Evolutionary conservation across 1,140 invertebrate species (phyloP).

Genomic region (Drosophila triauraria): DNA sequence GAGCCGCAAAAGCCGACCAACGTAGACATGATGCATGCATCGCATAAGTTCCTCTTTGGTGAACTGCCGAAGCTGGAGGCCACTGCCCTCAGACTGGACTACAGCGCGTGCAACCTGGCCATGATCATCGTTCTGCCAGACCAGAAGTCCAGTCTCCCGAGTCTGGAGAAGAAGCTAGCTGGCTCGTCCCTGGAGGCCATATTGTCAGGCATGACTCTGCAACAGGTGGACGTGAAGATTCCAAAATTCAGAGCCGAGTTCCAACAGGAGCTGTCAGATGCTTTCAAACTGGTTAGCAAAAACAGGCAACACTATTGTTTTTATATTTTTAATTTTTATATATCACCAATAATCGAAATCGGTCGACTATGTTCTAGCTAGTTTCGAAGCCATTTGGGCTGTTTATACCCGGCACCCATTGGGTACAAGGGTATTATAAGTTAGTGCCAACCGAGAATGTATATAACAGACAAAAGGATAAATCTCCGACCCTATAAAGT

Average conservation of each 20-base stretch:
- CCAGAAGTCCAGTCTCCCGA: conserved; percentile 85
- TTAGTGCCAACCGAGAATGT: too few species aligned
- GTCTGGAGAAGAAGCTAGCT: conserved; percentile 86
- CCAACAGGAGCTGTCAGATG: conserved; percentile 86
- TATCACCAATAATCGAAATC: too few species aligned
- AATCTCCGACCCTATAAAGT: too few species aligned
- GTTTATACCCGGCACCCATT: too few species aligned
- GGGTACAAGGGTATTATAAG: too few species aligned
- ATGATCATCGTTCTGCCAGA: conserved; percentile 88
- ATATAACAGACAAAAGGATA: too few species aligned
- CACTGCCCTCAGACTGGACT: conserved; percentile 83
- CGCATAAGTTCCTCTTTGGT: conserved; percentile 73
- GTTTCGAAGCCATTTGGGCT: too few species aligned
- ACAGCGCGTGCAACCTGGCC: conserved; percentile 85
- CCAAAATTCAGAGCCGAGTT: conserved; percentile 91
- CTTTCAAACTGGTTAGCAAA: conserved; percentile 73
- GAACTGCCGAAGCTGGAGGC: conserved; percentile 70
- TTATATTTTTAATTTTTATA: too few species aligned
- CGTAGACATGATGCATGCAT: conserved; percentile 85
- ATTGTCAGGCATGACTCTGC: conserved; percentile 28
- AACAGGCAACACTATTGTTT: too few species aligned
- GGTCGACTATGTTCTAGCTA: too few species aligned
- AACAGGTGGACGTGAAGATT: conserved; percentile 86
- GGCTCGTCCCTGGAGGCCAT: conserved; percentile 77
- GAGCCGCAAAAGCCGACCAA: conserved; percentile 52